Conservation (phyloP, 2,888 invertebrate species). For the Diarsia rubi region DNA sequence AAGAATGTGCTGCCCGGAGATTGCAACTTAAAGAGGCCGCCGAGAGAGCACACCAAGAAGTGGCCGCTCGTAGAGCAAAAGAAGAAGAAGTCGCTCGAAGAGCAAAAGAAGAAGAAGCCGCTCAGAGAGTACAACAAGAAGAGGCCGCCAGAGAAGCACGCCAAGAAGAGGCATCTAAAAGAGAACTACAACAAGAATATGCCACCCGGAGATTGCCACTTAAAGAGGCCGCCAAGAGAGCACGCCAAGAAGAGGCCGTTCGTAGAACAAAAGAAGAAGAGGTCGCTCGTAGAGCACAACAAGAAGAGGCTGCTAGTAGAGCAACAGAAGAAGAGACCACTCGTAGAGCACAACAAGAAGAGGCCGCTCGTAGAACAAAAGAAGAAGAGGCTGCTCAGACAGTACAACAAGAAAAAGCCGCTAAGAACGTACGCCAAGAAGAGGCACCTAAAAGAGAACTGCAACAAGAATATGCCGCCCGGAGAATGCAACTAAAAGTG, state of each 20-base stretch:
- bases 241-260: background rate
- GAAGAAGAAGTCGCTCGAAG: background rate
- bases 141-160: background rate
- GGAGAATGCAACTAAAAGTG: too few relatives aligned
- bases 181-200: background rate
- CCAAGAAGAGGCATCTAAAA: too few relatives aligned
- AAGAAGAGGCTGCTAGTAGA: background rate
- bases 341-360: background rate
- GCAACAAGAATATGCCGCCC: too few relatives aligned
- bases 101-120: background rate
- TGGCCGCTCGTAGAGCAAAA: background rate
- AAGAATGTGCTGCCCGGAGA: background rate
- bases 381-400: too few relatives aligned
- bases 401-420: too few relatives aligned
- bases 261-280: background rate
- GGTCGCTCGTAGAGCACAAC: background rate
- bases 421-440: background rate
- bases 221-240: too few relatives aligned
- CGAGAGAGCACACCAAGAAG: background rate
- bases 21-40: background rate
- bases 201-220: background rate
- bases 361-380: too few relatives aligned
- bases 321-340: background rate
- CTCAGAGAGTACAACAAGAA: background rate
- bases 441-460: rapidly evolving